Evolutionary conservation across 2,113 vertebrate species (phyloP).

Genomic region (Mus pahari): DNA sequence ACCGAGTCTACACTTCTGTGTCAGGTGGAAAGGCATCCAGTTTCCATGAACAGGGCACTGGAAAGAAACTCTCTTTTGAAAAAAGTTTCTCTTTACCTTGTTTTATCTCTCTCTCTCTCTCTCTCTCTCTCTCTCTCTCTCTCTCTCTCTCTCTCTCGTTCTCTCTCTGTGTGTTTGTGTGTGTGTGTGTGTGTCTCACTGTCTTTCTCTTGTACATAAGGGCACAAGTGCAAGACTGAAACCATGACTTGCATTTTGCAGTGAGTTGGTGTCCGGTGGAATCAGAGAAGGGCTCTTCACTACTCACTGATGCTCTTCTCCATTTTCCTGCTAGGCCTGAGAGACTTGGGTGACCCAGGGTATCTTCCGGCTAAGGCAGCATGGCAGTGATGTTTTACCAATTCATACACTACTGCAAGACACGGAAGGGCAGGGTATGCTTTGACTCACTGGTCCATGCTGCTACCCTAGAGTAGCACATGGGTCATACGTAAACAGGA

Average conservation of each 20-base stretch:
- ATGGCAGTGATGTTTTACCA: constrained; percentile 61
- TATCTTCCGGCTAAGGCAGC: constrained; percentile 63
- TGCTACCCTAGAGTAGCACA: background rate
- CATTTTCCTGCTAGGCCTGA: constrained; percentile 35
- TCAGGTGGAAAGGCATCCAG: constrained; percentile 76
- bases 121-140: constrained; percentile 60
- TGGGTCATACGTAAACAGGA: background rate
- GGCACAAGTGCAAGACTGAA: constrained; percentile 50
- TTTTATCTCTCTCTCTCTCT: constrained; percentile 42
- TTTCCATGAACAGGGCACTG: constrained; percentile 80
- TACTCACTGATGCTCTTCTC: constrained; percentile 31
- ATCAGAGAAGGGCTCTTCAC: constrained; percentile 72
- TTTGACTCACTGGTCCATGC: background rate
- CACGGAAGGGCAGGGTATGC: background rate
- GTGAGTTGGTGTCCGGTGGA: background rate
- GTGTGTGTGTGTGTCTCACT: no score
- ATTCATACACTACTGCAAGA: background rate
- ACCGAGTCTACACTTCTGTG: constrained; percentile 66
- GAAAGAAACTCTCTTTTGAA: constrained; percentile 64
- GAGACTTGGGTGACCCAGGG: constrained; percentile 43
- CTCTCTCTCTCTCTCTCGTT: background rate
- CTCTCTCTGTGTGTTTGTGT: background rate
- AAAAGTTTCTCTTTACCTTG: constrained; percentile 68
- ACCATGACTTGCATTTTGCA: background rate
- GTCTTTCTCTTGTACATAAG: background rate